These are phyloP conservation scores for Coregonus sp. DNA, from an alignment of 2,797 vertebrate genomes.

Conservation along the genomic window DNA sequence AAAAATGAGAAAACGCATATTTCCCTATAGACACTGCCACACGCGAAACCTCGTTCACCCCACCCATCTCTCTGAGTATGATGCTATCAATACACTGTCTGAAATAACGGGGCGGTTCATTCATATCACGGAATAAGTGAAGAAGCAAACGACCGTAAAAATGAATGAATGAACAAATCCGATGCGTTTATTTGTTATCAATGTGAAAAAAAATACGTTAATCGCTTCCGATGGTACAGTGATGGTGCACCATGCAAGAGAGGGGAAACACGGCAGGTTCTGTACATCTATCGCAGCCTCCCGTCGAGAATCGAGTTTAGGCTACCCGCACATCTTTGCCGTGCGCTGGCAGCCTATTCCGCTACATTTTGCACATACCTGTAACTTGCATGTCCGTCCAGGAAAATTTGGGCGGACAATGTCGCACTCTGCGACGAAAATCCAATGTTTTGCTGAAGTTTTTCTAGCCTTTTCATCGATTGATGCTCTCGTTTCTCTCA, in stretches of 20 bases:
- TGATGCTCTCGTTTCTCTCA: constrained; percentile 77
- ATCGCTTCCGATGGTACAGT: constrained; percentile 9
- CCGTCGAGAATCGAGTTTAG: constrained; percentile 31
- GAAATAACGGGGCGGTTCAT: constrained; percentile 61
- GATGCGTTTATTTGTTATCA: background rate
- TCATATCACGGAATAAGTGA: constrained; percentile 33
- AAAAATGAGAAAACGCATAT: background rate
- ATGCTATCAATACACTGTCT: constrained; percentile 40
- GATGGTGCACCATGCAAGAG: constrained; percentile 24
- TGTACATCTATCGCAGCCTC: constrained; percentile 55
- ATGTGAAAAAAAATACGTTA: background rate
- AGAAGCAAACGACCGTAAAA: background rate
- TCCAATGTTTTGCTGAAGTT: constrained; percentile 31
- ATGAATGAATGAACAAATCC: background rate
- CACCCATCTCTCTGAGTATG: constrained; percentile 71
- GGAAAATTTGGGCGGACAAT: constrained; percentile 48
- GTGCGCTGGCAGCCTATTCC: constrained; percentile 52
- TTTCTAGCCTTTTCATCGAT: constrained; percentile 37
- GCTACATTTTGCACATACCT: constrained; percentile 61
- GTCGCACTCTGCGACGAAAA: constrained; percentile 52
- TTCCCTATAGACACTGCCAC: constrained; percentile 30
- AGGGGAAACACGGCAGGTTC: constrained; percentile 44
- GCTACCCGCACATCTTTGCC: constrained; percentile 25
- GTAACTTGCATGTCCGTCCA: constrained; percentile 76
- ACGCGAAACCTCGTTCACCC: constrained; percentile 57